Evolutionary conservation across 2,888 invertebrate genomes (phyloP).

Genomic region (Epinotia brunnichana): DNA sequence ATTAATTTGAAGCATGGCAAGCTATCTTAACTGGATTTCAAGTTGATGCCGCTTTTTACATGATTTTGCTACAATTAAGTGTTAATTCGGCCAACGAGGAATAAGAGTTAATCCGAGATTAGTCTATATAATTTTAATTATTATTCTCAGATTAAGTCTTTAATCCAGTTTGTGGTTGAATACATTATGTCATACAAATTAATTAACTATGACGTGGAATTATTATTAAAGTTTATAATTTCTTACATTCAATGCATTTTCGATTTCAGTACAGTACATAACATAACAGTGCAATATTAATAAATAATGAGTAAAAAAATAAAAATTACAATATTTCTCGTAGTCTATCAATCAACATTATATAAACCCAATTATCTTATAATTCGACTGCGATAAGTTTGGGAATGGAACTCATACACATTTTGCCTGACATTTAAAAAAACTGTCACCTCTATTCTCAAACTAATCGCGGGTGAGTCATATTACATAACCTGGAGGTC

Average conservation of each 20-base stretch:
- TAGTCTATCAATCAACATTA: not conserved
- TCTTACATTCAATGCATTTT: not conserved
- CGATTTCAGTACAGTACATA: constrained; percentile 2
- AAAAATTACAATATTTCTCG: not conserved
- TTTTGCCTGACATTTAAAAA: too few species aligned
- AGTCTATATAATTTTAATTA: not conserved
- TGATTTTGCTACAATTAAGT: not conserved
- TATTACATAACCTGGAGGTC: too few species aligned
- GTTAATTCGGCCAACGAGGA: not conserved
- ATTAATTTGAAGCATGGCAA: too few species aligned
- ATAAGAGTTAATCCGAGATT: not conserved
- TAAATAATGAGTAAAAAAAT: not conserved
- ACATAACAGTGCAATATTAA: not conserved
- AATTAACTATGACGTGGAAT: not conserved
- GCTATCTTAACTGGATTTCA: too few species aligned
- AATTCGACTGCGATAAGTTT: too few species aligned
- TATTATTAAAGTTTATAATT: not conserved
- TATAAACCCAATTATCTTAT: too few species aligned
- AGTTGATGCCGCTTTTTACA: not conserved
- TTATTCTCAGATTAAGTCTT: not conserved
- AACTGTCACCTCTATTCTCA: too few species aligned
- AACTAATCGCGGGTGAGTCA: too few species aligned
- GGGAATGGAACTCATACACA: too few species aligned
- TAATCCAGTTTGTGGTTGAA: not conserved
- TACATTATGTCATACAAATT: not conserved